These are phyloP conservation scores for Epinephelus awoara DNA, from an alignment of 2,797 vertebrate species.

Conservation along the genomic window DNA sequence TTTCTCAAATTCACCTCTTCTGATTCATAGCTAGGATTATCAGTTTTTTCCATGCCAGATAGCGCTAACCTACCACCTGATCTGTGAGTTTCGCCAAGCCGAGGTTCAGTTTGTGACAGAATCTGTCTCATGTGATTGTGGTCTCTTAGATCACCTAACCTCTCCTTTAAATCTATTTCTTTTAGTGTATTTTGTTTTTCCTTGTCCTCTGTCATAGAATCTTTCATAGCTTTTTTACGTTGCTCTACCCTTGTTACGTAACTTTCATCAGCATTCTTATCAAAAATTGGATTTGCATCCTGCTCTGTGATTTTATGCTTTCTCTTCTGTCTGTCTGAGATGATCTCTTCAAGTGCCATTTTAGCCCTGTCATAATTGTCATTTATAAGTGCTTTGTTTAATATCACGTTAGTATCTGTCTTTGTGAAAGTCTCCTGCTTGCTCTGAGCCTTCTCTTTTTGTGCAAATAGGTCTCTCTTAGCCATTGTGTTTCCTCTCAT, in stretches of 20 bases:
- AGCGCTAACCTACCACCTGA: conserved; percentile 49
- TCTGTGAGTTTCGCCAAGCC: conserved; percentile 57
- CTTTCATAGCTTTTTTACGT: conserved; percentile 35
- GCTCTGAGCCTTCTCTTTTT: conserved; percentile 68
- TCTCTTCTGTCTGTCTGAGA: conserved; percentile 78
- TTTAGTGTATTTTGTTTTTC: conserved; percentile 50
- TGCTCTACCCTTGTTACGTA: conserved; percentile 32
- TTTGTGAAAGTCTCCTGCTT: conserved; percentile 60
- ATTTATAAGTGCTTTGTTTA: conserved; percentile 79
- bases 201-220: conserved; percentile 19
- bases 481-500: conserved; percentile 82
- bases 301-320: conserved; percentile 55
- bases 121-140: conserved; percentile 75
- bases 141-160: conserved; percentile 72
- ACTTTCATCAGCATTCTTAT: conserved; percentile 53
- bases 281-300: conserved; percentile 30
- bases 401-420: conserved; percentile 61
- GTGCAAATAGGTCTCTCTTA: conserved; percentile 79
- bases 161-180: conserved; percentile 68
- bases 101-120: conserved; percentile 72
- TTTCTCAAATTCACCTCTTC: conserved; percentile 32
- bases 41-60: conserved; percentile 51
- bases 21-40: conserved; percentile 26
- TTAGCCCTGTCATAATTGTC: conserved; percentile 84
- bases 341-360: conserved; percentile 85